A percentile compares a stretch with the other conserved stretches of the same genome.
phyloP scores from a whole-genome alignment of 2,113 vertebrate genomes.

The Apteryx owenii region DNA sequence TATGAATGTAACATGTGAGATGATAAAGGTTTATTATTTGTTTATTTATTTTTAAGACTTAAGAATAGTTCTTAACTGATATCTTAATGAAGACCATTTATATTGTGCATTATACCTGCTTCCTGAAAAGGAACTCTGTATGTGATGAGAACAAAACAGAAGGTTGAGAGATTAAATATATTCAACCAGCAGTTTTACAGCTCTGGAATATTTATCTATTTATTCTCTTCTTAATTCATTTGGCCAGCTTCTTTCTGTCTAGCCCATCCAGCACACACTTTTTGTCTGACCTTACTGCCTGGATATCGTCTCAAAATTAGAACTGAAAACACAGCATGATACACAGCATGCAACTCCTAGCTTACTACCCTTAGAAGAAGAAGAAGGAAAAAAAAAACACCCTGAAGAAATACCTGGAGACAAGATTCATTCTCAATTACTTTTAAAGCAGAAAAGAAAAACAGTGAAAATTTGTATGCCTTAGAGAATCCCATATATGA shows the following conservation, averaged over 20 bases:
- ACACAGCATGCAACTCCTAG: neutral
- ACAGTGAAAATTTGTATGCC: neutral
- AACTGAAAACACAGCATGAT: slow-evolving; percentile 1
- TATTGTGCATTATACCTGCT: neutral
- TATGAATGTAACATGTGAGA: neutral
- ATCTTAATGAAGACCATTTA: neutral
- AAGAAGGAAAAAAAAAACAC: neutral
- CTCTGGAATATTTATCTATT: slow-evolving; percentile 33
- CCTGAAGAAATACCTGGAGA: neutral
- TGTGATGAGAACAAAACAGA: neutral
- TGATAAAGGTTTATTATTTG: too few species aligned
- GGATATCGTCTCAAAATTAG: slow-evolving; percentile 32
- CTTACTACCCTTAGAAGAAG: neutral
- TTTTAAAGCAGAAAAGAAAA: neutral
- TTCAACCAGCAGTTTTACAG: neutral
- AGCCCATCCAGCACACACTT: neutral
- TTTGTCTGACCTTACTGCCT: slow-evolving; percentile 47
- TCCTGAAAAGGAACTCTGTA: neutral
- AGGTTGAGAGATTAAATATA: neutral
- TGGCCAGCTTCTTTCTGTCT: slow-evolving; percentile 19
- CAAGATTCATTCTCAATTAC: neutral
- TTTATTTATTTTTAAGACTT: neutral
- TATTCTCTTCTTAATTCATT: slow-evolving; percentile 34
- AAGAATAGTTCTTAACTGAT: neutral
- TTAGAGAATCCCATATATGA: neutral